Conservation (phyloP, 2,113 vertebrate species). For the Larimichthys polyactis region DNA sequence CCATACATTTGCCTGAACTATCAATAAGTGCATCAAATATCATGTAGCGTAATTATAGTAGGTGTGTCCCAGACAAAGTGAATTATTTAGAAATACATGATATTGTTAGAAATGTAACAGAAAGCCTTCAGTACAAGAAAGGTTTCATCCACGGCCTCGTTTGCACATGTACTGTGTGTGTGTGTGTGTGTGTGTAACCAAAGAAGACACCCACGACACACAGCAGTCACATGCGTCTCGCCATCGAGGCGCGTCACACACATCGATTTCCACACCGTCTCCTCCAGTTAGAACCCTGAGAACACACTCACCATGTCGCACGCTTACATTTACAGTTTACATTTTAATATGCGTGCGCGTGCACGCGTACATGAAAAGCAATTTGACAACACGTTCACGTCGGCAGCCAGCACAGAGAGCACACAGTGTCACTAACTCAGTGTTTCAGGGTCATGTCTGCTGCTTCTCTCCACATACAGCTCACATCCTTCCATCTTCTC, state of each 20-base stretch:
- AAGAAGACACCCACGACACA: conserved; percentile 26
- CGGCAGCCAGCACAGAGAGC: not conserved
- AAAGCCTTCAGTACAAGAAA: not conserved
- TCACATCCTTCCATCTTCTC: not conserved
- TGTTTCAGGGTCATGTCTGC: not conserved
- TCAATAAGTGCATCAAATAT: not conserved
- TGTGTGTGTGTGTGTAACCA: not conserved
- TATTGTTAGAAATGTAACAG: not conserved
- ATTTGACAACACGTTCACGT: not conserved
- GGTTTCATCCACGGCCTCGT: not conserved
- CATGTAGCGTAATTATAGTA: not conserved
- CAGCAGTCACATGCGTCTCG: conserved; percentile 32
- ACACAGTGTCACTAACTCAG: rapidly evolving
- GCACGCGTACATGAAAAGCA: not conserved
- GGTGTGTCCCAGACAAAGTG: not conserved
- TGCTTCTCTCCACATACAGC: not conserved
- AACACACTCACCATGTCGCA: not conserved
- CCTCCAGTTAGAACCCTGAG: not conserved
- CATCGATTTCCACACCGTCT: conserved; percentile 9
- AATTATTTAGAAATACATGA: not conserved
- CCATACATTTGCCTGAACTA: not conserved
- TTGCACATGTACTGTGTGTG: not conserved
- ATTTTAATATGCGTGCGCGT: too few species aligned
- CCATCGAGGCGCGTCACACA: conserved; percentile 15
- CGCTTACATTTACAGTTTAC: too few species aligned